Evolutionary conservation across 2,888 invertebrate species (phyloP), one percentile per base, ranked within the genome.

Genomic region (Eupithecia subumbrata): DNA sequence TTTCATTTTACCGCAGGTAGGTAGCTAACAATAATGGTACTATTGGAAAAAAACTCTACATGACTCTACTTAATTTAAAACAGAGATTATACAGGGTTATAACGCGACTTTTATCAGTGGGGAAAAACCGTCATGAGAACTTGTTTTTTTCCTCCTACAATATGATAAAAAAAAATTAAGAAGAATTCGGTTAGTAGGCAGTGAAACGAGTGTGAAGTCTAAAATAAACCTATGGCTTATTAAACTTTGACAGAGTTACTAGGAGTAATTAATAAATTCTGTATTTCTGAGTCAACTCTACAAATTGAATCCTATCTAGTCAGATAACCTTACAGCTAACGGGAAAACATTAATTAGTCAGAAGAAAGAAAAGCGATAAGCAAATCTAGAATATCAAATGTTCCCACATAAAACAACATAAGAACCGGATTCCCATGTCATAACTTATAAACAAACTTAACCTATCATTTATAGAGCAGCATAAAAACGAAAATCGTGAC

Each of bases 401-500:
- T 81, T 81, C 81, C 80, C 81, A 81, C 80, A 78, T 71, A 69
- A 34, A 52, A 63, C 71, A 63, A 63, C 52, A 73, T 73, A 78
- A 74, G 72, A 68, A 71, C 75, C 75, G 71, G 75, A 76, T 78
- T 81, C 80, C 67, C 77, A 76, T 78, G 79, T 81, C 80, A 80
- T 81, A 81, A 79, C 77, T 78, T 79, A 80, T 73, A 77, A 78
- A 69, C 66, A 69, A 81, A 78, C 78, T 71, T 79, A 79, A 75
- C 81, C 81, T 81, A 80, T 79, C 77, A 76, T 76, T 72, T 77
- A 79, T 78, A 79, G 81, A 81, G 73, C 64, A 40, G 72, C 77
- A 80, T 78, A 77, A 94, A 94, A 93, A 91, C 88, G 43, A 75
- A 87, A 89, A 90, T 93, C 94, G 93, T 94, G 93, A 93, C 93